Evolutionary conservation across 1,140 invertebrate species (phyloP).

Genomic region (Saccostrea glomerata): DNA sequence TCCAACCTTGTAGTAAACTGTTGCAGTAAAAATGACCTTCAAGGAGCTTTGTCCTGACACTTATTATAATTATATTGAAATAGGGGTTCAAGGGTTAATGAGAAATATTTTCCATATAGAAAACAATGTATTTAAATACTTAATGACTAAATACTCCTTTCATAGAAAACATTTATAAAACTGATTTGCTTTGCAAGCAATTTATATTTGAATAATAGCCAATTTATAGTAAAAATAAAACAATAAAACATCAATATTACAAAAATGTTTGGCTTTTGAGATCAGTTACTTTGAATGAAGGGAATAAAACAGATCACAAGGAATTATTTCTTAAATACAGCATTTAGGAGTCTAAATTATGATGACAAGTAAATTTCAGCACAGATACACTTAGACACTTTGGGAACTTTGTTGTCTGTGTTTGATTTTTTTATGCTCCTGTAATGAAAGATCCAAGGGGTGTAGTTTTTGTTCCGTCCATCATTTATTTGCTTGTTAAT

Average conservation of each 20-base stretch:
- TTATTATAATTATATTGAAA: neutral
- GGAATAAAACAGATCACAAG: too few relatives aligned
- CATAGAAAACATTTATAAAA: neutral
- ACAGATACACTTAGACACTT: too few relatives aligned
- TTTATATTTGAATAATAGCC: constrained; percentile 24
- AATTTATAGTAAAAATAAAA: neutral
- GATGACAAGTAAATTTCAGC: too few relatives aligned
- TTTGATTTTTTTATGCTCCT: too few relatives aligned
- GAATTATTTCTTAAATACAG: too few relatives aligned
- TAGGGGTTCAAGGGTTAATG: neutral
- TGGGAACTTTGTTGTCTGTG: too few relatives aligned
- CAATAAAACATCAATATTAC: constrained; percentile 11
- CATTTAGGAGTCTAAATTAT: too few relatives aligned
- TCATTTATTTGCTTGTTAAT: too few relatives aligned
- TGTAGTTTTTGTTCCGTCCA: too few relatives aligned
- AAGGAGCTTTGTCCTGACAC: neutral
- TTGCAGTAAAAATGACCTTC: neutral
- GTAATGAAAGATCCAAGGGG: too few relatives aligned
- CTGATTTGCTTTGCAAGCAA: neutral
- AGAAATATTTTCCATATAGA: neutral
- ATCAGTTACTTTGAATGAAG: neutral
- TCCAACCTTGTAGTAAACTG: neutral
- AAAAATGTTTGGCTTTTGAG: neutral
- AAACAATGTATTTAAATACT: neutral
- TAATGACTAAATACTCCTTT: neutral